Evolutionary conservation across 2,797 vertebrate species (phyloP).

Genomic region (Urophycis tenuis): DNA sequence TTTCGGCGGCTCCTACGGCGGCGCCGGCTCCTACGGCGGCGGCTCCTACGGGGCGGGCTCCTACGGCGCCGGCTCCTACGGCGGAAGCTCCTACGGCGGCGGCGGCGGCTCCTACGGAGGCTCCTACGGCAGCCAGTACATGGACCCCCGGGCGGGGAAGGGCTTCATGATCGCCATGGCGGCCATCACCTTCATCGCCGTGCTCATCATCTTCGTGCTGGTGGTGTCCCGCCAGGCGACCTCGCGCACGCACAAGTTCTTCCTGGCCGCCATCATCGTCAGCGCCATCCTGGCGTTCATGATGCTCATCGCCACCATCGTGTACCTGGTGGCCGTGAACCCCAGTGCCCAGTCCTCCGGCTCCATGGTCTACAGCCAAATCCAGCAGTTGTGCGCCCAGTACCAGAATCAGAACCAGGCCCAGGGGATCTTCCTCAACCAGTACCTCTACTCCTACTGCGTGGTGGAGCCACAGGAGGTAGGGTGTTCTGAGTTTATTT

Average conservation of each 20-base stretch:
- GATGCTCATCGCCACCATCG: conserved; percentile 83
- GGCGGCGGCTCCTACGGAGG: conserved; percentile 6
- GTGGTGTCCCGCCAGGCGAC: conserved; percentile 71
- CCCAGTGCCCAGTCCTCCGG: conserved; percentile 80
- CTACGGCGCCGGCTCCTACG: conserved; percentile 22
- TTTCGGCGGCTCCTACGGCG: conserved; percentile 18
- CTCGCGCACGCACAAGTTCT: conserved; percentile 74
- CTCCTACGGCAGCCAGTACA: conserved; percentile 53
- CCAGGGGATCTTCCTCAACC: conserved; percentile 78
- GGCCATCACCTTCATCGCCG: conserved; percentile 76
- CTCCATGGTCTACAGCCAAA: conserved; percentile 75
- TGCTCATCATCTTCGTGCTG: conserved; percentile 77
- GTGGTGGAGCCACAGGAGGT: conserved; percentile 92
- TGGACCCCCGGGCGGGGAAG: conserved; percentile 78
- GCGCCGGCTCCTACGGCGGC: neutral
- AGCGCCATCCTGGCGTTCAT: conserved; percentile 74
- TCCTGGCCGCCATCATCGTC: conserved; percentile 74
- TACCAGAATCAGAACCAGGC: conserved; percentile 70
- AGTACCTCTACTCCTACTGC: conserved; percentile 90
- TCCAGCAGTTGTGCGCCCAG: conserved; percentile 78
- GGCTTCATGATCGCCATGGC: conserved; percentile 82
- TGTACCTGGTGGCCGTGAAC: conserved; percentile 84
- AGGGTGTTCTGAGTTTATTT: conserved; percentile 12
- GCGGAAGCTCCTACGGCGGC: conserved; percentile 41
- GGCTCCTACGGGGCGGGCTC: neutral